Conservation (phyloP, 1,140 invertebrate genomes). For the Drosophila malerkotliana region DNA sequence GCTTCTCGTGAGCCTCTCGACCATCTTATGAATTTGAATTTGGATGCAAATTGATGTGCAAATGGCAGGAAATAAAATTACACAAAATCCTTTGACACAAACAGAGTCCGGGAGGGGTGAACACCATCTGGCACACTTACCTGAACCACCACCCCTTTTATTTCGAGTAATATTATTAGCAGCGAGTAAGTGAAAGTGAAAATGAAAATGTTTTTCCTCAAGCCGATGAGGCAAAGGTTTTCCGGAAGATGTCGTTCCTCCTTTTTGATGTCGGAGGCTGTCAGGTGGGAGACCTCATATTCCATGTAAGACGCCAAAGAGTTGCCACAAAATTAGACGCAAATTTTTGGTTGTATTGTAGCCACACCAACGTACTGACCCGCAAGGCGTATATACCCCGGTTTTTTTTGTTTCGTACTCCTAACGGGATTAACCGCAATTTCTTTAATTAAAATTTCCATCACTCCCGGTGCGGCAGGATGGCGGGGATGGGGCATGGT, state of each 20-base stretch:
- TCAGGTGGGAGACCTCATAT: not conserved
- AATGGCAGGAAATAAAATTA: slow-evolving; percentile 71
- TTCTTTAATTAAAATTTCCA: slow-evolving; percentile 83
- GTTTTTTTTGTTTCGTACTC: slow-evolving; percentile 34
- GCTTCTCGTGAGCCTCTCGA: not conserved
- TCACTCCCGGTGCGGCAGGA: slow-evolving; percentile 32
- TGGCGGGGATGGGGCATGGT: not conserved
- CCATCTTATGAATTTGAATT: slow-evolving; percentile 29
- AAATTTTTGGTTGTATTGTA: slow-evolving; percentile 48
- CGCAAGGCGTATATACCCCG: slow-evolving; percentile 21
- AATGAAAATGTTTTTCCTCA: slow-evolving; percentile 61
- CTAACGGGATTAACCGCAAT: slow-evolving; percentile 83
- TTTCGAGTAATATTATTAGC: slow-evolving; percentile 63
- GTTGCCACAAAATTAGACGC: slow-evolving; percentile 49
- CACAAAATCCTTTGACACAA: slow-evolving; percentile 78
- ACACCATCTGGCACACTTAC: not conserved
- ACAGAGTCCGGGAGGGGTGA: slow-evolving; percentile 3
- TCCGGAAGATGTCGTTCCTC: slow-evolving; percentile 7
- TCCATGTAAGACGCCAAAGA: slow-evolving; percentile 10
- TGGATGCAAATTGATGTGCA: slow-evolving; percentile 55
- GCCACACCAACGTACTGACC: slow-evolving; percentile 47
- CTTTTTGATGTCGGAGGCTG: slow-evolving; percentile 41
- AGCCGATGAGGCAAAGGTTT: slow-evolving; percentile 21
- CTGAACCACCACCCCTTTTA: not conserved
- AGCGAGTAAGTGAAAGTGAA: slow-evolving; percentile 67